A percentile compares a stretch with the other conserved stretches of the same genome.
These are phyloP conservation scores for Cyaniris semiargus DNA, from an alignment of 2,888 invertebrate species.

Conservation along the genomic window DNA sequence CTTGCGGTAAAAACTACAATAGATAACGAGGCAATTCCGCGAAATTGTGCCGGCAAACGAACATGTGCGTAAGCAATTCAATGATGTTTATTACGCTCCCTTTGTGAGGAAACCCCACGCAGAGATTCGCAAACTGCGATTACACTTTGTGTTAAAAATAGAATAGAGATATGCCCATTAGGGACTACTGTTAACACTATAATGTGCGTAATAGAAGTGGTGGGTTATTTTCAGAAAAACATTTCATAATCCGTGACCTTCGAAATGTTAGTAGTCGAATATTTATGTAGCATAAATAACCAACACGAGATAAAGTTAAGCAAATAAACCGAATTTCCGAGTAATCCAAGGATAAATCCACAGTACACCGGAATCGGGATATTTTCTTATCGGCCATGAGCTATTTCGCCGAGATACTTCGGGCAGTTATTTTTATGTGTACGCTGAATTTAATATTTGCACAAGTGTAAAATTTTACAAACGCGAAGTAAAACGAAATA, in stretches of 20 bases:
- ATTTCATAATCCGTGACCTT: not conserved
- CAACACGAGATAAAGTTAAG: not conserved
- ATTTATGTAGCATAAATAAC: not conserved
- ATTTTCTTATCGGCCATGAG: slow-evolving; percentile 2
- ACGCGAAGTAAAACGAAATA: not conserved
- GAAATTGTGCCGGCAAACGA: slow-evolving; percentile 56
- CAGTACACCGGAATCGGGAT: not conserved
- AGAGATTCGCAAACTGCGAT: slow-evolving; percentile 26
- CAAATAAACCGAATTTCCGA: not conserved
- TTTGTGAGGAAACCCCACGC: slow-evolving; percentile 35
- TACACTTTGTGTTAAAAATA: slow-evolving; percentile 5
- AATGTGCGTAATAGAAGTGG: not conserved
- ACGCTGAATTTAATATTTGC: slow-evolving; percentile 6
- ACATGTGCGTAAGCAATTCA: slow-evolving; percentile 54
- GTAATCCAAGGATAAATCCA: not conserved
- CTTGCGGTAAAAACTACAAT: slow-evolving; percentile 41
- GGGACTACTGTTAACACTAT: not conserved
- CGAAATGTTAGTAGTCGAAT: not conserved
- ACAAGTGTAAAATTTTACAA: slow-evolving; percentile 7
- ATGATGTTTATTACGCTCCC: slow-evolving; percentile 52
- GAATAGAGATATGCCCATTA: not conserved
- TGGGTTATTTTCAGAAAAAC: not conserved
- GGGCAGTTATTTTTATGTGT: slow-evolving; percentile 1
- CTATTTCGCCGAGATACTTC: slow-evolving; percentile 14
- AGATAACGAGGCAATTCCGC: slow-evolving; percentile 52